Conservation (phyloP, 1,140 invertebrate genomes). For the Solen grandis region DNA sequence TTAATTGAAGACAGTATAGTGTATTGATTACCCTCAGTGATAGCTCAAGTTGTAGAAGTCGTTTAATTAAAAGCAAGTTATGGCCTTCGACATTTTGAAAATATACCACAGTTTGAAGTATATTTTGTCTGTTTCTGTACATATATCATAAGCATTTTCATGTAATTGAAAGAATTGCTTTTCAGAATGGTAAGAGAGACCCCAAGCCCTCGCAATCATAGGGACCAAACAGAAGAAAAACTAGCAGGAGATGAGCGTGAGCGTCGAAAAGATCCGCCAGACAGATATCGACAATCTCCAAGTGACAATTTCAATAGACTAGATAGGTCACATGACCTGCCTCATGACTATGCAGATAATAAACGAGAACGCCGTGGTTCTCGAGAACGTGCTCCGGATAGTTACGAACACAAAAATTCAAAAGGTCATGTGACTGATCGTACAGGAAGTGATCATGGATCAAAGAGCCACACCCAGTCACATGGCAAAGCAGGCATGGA, state of each 20-base stretch:
- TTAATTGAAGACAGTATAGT: too few relatives aligned
- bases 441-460: slow-evolving; percentile 11
- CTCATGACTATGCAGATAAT: slow-evolving; percentile 59
- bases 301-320: slow-evolving; percentile 55
- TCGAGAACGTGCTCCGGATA: slow-evolving; percentile 60
- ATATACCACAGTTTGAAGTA: too few relatives aligned
- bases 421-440: slow-evolving; percentile 24
- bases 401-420: slow-evolving; percentile 40
- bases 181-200: too few relatives aligned
- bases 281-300: slow-evolving; percentile 65
- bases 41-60: too few relatives aligned
- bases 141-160: too few relatives aligned
- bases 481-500: slow-evolving; percentile 16
- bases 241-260: slow-evolving; percentile 60
- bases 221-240: slow-evolving; percentile 43
- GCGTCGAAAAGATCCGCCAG: slow-evolving; percentile 58
- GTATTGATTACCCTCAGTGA: too few relatives aligned
- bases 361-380: slow-evolving; percentile 58
- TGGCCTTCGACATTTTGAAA: too few relatives aligned
- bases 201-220: slow-evolving; percentile 48
- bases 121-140: too few relatives aligned
- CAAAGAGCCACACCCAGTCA: slow-evolving; percentile 12
- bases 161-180: too few relatives aligned
- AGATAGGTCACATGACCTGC: slow-evolving; percentile 41
- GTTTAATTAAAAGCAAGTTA: too few relatives aligned